phyloP scores from a whole-genome alignment of 2,888 invertebrate species.

The Pyrrhia umbra region DNA sequence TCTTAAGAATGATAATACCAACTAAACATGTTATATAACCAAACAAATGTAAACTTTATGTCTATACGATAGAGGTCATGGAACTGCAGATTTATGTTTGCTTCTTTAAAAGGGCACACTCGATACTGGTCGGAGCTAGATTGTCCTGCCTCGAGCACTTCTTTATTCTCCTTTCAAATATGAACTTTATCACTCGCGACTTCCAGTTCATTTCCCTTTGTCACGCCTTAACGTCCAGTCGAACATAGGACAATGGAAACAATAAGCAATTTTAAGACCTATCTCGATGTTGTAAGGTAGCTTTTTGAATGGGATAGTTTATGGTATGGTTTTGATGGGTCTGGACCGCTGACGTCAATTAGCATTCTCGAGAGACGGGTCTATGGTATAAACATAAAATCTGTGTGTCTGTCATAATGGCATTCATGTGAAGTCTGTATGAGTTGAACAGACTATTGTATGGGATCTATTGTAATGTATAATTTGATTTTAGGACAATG shows the following conservation, averaged over 20 bases:
- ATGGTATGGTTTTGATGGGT: slow-evolving; percentile 69
- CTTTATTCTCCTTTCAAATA: slow-evolving; percentile 52
- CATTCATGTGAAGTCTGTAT: slow-evolving; percentile 58
- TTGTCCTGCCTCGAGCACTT: slow-evolving; percentile 72
- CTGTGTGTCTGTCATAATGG: slow-evolving; percentile 62
- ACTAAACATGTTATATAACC: slow-evolving; percentile 19
- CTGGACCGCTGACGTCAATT: slow-evolving; percentile 74
- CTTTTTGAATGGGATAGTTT: slow-evolving; percentile 42
- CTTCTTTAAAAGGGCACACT: slow-evolving; percentile 74
- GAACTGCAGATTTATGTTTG: slow-evolving; percentile 55
- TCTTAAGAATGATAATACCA: slow-evolving; percentile 60
- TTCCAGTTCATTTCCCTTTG: slow-evolving; percentile 65
- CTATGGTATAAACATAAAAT: slow-evolving; percentile 68
- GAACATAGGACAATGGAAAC: slow-evolving; percentile 40
- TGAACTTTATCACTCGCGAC: slow-evolving; percentile 60
- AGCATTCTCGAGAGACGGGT: slow-evolving; percentile 75
- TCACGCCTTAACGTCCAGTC: slow-evolving; percentile 57
- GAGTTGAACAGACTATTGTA: slow-evolving; percentile 33
- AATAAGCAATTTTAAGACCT: slow-evolving; percentile 53
- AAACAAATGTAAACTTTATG: slow-evolving; percentile 61
- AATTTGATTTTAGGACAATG: slow-evolving; percentile 53
- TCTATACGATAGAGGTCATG: slow-evolving; percentile 45
- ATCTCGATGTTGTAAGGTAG: slow-evolving; percentile 47
- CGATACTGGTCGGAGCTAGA: slow-evolving; percentile 77
- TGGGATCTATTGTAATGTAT: slow-evolving; percentile 45